These are phyloP conservation scores for Flexamia atlantica DNA, from an alignment of 2,888 invertebrate genomes.

Conservation along the genomic window DNA sequence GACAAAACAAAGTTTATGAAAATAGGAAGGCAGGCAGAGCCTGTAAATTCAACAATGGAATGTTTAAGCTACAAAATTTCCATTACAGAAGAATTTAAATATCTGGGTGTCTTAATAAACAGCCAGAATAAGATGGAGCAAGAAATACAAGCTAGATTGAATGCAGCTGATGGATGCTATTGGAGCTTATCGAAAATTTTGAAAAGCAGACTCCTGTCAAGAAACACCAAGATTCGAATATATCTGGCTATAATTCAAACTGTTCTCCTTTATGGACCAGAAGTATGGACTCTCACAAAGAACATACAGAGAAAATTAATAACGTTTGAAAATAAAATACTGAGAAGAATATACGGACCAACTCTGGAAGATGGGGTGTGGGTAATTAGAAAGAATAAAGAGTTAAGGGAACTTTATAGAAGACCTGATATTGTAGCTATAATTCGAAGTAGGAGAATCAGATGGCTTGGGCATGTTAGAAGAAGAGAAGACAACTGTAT, in stretches of 20 bases:
- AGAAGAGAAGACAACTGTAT: background rate
- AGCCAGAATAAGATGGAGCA: background rate
- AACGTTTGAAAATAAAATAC: slow-evolving; percentile 45
- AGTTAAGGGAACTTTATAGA: slow-evolving; percentile 1
- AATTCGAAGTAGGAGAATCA: slow-evolving; percentile 22
- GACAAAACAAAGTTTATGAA: too few relatives aligned
- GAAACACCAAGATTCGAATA: background rate
- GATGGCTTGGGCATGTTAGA: slow-evolving; percentile 42
- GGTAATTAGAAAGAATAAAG: slow-evolving; percentile 55
- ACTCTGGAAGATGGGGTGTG: slow-evolving; percentile 40
- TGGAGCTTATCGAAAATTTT: background rate
- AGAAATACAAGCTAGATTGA: background rate
- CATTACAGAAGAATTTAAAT: background rate
- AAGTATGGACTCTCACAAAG: slow-evolving; percentile 58
- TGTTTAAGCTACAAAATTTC: background rate
- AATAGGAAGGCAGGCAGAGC: too few relatives aligned
- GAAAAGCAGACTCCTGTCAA: background rate
- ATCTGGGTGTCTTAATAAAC: background rate
- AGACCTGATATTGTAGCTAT: slow-evolving; percentile 24
- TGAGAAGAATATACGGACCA: slow-evolving; percentile 49
- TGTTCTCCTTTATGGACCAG: slow-evolving; percentile 54
- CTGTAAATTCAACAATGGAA: background rate
- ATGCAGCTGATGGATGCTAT: background rate
- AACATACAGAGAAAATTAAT: slow-evolving; percentile 25
- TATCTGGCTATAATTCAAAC: slow-evolving; percentile 29